These are phyloP conservation scores for Odobenus rosmarus DNA, from an alignment of 2,113 vertebrate genomes.

Conservation along the genomic window DNA sequence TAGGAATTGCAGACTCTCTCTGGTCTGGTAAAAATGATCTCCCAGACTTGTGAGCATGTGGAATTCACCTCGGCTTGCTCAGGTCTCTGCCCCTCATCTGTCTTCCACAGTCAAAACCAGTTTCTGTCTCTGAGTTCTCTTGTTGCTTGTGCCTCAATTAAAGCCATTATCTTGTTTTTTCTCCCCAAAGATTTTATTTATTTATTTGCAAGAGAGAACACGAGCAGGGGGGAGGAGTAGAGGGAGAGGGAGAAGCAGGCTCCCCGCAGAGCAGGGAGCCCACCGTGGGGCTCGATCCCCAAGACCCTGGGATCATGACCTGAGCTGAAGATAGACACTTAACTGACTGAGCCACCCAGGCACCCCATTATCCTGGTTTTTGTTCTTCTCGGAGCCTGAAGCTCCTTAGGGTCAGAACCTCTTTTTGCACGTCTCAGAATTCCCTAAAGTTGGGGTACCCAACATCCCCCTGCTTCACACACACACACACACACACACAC, in stretches of 20 bases:
- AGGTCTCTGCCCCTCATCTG: not conserved
- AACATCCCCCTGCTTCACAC: not conserved
- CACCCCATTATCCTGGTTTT: not conserved
- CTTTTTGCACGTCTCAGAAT: not conserved
- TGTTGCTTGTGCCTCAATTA: not conserved
- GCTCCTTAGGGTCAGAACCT: not conserved
- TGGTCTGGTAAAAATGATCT: constrained; percentile 58
- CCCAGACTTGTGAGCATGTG: not conserved
- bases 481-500: not conserved
- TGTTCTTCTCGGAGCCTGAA: not conserved
- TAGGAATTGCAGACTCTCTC: not conserved
- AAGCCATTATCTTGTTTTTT: not conserved
- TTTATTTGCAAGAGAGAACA: no score
- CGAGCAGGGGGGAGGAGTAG: no score
- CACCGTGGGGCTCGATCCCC: no score
- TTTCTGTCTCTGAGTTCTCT: not conserved
- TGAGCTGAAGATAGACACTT: no score
- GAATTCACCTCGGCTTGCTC: not conserved
- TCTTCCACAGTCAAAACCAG: not conserved
- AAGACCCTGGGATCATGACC: no score
- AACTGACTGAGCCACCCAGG: no score
- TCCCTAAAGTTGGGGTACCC: not conserved
- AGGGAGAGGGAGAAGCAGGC: no score
- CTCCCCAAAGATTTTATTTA: no score
- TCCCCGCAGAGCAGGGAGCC: no score